Percentiles rank a stretch among this genome's conserved stretches.
Conservation (phyloP, 2,113 vertebrate species). For the Ailuropoda melanoleuca region DNA sequence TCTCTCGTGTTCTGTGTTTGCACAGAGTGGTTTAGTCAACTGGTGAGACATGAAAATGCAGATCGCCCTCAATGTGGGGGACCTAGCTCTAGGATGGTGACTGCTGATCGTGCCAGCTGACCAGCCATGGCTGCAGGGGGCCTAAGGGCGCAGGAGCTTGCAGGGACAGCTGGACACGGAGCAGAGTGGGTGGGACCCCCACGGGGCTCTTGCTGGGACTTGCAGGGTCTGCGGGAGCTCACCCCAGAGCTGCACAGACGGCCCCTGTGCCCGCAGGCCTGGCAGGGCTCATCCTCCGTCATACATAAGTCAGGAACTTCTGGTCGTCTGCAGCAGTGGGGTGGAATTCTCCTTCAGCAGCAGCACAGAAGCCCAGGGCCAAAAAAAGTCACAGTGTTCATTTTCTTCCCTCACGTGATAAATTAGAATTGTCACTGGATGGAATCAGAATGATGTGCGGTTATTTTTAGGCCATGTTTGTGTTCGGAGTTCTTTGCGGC, state of each 20-base stretch:
- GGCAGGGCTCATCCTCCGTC: not conserved
- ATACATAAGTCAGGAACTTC: slow-evolving; percentile 34
- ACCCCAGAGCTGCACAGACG: rapidly evolving
- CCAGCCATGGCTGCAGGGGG: not conserved
- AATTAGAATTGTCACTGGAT: slow-evolving; percentile 56
- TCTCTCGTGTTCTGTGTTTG: not conserved
- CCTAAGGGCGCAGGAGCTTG: too few species aligned
- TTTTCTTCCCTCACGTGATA: slow-evolving; percentile 43
- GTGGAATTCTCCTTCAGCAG: slow-evolving; percentile 32
- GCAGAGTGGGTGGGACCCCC: not conserved
- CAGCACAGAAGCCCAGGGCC: not conserved
- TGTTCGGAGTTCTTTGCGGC: slow-evolving; percentile 40
- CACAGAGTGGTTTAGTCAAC: slow-evolving; percentile 30
- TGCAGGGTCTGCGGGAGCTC: not conserved
- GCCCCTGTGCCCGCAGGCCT: not conserved
- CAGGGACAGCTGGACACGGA: not conserved
- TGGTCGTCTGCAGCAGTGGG: not conserved
- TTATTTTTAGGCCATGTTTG: slow-evolving; percentile 50
- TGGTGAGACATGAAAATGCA: slow-evolving; percentile 45
- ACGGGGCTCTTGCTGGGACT: not conserved
- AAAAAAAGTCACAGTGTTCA: not conserved
- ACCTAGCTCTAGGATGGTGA: not conserved
- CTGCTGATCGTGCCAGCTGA: not conserved
- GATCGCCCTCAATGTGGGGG: not conserved
- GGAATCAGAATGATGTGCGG: slow-evolving; percentile 27